Conservation (phyloP, 1,140 invertebrate species). For the Drosophila prosaltans region DNA sequence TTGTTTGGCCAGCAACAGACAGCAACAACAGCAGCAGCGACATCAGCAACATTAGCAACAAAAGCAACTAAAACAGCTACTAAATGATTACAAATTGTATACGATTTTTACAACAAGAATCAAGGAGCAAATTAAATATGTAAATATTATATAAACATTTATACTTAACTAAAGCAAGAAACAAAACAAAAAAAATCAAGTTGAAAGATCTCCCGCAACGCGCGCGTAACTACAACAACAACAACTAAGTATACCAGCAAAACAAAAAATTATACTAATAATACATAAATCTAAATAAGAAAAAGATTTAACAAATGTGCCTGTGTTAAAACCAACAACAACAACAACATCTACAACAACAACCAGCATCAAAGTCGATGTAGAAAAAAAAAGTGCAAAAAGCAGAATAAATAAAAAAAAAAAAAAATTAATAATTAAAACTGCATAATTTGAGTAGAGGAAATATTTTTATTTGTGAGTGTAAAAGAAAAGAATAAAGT, state of each 20-base stretch:
- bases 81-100: slow-evolving; percentile 71
- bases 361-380: slow-evolving; percentile 25
- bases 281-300: slow-evolving; percentile 68
- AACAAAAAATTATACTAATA: slow-evolving; percentile 51
- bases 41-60: slow-evolving; percentile 32
- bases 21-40: slow-evolving; percentile 27
- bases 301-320: slow-evolving; percentile 69
- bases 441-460: not conserved
- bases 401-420: slow-evolving; percentile 37
- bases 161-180: slow-evolving; percentile 44
- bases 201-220: slow-evolving; percentile 55
- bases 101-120: slow-evolving; percentile 70
- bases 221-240: slow-evolving; percentile 51
- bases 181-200: slow-evolving; percentile 38
- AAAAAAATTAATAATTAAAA: slow-evolving; percentile 15
- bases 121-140: slow-evolving; percentile 53
- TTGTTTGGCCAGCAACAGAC: slow-evolving; percentile 28
- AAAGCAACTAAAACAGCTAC: slow-evolving; percentile 13
- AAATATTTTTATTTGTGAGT: slow-evolving; percentile 9
- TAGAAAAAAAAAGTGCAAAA: slow-evolving; percentile 35
- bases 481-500: slow-evolving; percentile 7
- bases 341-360: slow-evolving; percentile 33
- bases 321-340: slow-evolving; percentile 69
- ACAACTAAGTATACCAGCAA: slow-evolving; percentile 59
- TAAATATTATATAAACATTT: slow-evolving; percentile 74